phyloP scores from a whole-genome alignment of 2,113 vertebrate genomes.

The Osmerus eperlanus region DNA sequence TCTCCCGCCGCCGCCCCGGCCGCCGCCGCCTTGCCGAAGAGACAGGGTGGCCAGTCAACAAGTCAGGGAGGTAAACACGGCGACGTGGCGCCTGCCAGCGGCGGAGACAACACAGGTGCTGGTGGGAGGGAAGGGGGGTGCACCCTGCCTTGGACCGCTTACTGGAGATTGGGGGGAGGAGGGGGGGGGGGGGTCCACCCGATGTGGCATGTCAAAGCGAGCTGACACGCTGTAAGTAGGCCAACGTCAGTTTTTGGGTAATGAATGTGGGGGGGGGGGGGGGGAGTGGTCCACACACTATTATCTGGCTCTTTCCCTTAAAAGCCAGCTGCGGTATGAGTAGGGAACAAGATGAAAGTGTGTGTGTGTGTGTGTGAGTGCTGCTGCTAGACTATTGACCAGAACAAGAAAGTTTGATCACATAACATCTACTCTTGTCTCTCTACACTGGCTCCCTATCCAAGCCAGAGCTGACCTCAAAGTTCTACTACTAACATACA shows the following conservation, averaged over 20 bases:
- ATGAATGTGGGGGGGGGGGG: too few relatives aligned
- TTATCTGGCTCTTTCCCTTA: background rate
- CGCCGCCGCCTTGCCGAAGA: slow-evolving; percentile 15
- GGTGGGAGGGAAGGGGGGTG: background rate
- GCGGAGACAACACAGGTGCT: slow-evolving; percentile 20
- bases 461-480: too few relatives aligned
- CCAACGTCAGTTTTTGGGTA: background rate
- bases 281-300: background rate
- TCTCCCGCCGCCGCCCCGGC: slow-evolving; percentile 14
- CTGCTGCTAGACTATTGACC: too few relatives aligned
- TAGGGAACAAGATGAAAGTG: background rate
- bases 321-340: background rate
- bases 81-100: slow-evolving; percentile 30
- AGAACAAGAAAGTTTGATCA: too few relatives aligned
- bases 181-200: background rate
- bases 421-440: too few relatives aligned
- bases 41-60: slow-evolving; percentile 41
- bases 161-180: slow-evolving; percentile 5
- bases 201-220: background rate
- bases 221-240: background rate
- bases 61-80: slow-evolving; percentile 43
- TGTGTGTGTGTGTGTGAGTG: too few relatives aligned
- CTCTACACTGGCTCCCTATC: too few relatives aligned
- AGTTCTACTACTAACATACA: too few relatives aligned
- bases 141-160: slow-evolving; percentile 12